Conservation (phyloP, 1,140 invertebrate genomes). For the Rhopalosiphum padi region DNA sequence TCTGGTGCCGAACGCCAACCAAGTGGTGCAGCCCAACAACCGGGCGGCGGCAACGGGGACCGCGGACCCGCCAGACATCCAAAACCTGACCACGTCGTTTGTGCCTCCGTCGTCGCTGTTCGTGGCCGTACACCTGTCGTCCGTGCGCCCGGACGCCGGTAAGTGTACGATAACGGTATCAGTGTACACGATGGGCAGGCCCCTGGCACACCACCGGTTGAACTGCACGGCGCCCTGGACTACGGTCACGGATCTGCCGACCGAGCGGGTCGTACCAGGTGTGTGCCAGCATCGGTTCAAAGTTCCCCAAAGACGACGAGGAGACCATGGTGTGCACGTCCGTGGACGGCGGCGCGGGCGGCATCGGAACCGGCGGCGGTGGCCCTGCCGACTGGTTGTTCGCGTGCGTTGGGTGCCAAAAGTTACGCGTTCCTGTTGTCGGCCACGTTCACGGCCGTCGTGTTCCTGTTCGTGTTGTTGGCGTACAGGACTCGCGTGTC, state of each 20-base stretch:
- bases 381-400: constrained; percentile 51
- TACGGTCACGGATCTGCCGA: constrained; percentile 60
- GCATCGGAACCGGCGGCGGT: constrained; percentile 58
- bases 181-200: constrained; percentile 59
- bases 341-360: constrained; percentile 61
- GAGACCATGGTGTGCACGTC: constrained; percentile 63
- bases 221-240: constrained; percentile 61
- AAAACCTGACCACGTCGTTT: constrained; percentile 59
- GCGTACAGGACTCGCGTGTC: constrained; percentile 62
- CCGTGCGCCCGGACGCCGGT: neutral
- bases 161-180: constrained; percentile 61
- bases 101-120: constrained; percentile 60
- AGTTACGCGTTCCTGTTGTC: constrained; percentile 61
- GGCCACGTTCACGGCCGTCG: constrained; percentile 62
- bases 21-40: constrained; percentile 22
- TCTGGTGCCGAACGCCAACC: constrained; percentile 61
- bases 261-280: constrained; percentile 61
- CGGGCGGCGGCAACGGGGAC: constrained; percentile 47
- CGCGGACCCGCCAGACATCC: constrained; percentile 41
- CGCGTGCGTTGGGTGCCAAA: neutral
- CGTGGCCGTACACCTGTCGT: constrained; percentile 59
- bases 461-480: constrained; percentile 61
- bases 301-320: constrained; percentile 59
- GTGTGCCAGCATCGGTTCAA: constrained; percentile 60
- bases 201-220: constrained; percentile 60